Evolutionary conservation across 1,140 invertebrate species (phyloP), one percentile per base, ranked within the genome.

Genomic region (Chironomus tepperi): DNA sequence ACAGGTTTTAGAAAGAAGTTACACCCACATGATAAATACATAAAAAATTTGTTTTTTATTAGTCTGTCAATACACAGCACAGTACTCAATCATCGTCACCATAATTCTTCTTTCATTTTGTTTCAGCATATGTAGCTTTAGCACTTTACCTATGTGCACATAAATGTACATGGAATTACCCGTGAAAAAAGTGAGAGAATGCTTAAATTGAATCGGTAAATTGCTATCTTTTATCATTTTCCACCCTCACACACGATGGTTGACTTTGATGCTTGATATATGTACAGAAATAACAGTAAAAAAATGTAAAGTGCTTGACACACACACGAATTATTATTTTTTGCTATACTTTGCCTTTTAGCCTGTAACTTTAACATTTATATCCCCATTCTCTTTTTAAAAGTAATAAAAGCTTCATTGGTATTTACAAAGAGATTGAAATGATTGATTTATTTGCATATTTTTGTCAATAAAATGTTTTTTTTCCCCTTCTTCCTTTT

Each of bases 371-470:
- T 34, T 34, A 34, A 34, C 24, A 2, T 34, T 34, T 34, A 34
- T 34, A 34, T 34, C 24, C 24, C 24, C 24, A 34, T 34, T 34
- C 24, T 34, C 24, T 34, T 34, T 34, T 34, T 34, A 34, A 34
- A 34, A 34, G 24, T 34, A 34, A 34, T 34, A 34, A 34, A 34
- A 34, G 24, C 24, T 34, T 34, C 24, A 34, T 34, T 34, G 24
- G 24, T 34, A 34, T 34, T 34, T 34, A 34, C 24, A 34, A 34
- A 57, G 12, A 57, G 9, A 57, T 57, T 57, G 47, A 57, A 12
- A n/a, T 57, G 47, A 57, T 57, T 57, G 47, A 57, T 57, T 57
- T 57, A 57, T 57, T 57, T 57, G 47, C 47, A 57, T 57, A 57
- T 57, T 57, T 57, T 57, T 57, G 12, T 34, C 24, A 34, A 34